phyloP scores from a whole-genome alignment of 2,888 invertebrate genomes.

The Tetrapedia diversipes region DNA sequence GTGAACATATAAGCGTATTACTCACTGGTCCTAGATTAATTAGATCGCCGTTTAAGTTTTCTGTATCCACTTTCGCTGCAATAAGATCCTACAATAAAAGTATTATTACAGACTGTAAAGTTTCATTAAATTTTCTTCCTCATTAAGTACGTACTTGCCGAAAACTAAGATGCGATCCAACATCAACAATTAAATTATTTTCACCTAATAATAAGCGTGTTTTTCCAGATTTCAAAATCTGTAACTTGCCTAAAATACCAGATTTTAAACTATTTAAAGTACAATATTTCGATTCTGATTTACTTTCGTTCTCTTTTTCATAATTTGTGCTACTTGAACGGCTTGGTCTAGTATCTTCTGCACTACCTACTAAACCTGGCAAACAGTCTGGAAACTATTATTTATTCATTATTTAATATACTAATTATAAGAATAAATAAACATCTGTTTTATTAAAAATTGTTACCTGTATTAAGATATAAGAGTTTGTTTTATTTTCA shows the following conservation, averaged over 20 bases:
- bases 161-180: conserved; percentile 82
- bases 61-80: conserved; percentile 81
- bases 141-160: conserved; percentile 78
- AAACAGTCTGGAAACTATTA: conserved; percentile 81
- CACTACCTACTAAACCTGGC: conserved; percentile 75
- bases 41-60: conserved; percentile 81
- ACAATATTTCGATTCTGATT: conserved; percentile 69
- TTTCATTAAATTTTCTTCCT: conserved; percentile 1
- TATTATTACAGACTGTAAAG: conserved; percentile 24
- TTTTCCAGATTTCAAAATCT: conserved; percentile 84
- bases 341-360: conserved; percentile 67
- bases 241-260: conserved; percentile 84
- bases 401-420: conserved; percentile 22
- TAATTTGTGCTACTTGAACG: conserved; percentile 44
- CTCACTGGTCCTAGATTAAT: conserved; percentile 83
- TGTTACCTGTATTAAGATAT: conserved; percentile 77
- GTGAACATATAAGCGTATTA: conserved; percentile 83
- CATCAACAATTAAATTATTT: conserved; percentile 82
- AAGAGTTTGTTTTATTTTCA: conserved; percentile 75
- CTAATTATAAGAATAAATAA: not conserved
- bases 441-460: not conserved
- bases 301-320: conserved; percentile 61
- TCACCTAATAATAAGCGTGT: conserved; percentile 83
- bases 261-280: conserved; percentile 82
- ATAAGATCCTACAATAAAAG: conserved; percentile 83